Evolutionary conservation across 2,113 vertebrate species (phyloP), one percentile per base, ranked within the genome.

Genomic region (Chelonoidis abingdonii): DNA sequence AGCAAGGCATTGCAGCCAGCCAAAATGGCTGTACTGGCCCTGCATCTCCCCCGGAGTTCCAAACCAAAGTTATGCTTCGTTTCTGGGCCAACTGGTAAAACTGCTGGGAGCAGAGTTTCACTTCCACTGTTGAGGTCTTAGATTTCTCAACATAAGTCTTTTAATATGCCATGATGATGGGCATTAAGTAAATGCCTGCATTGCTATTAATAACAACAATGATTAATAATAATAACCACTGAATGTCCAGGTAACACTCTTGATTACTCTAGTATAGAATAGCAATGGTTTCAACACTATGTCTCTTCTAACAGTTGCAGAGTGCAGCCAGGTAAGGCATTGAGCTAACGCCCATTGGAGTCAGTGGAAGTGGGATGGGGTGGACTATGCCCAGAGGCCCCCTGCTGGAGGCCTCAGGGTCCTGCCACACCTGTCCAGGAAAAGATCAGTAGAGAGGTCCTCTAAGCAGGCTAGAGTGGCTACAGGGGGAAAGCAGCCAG

Each of bases 21-120:
- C 79, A 91, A 76, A 79, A 80, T 41, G 19, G 35, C 35, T 53
- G 52, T 49, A 78, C 80, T 89, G 69, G 27, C 80, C 89, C 89
- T 95, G 79, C 75, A 53, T 94, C 56, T 38, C 1, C 84, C 86
- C 56, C 47, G 8, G 80, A 84, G 24, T 52, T 80, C 49, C 86
- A 92, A 56, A 47, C 27, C 21, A 86, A 91, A 78, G 10, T 29
- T 35, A 5, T 29, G 84, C 59, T 89, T 35, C 49, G 29, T 83
- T 92, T 93, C 69, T 38, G 47, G 11, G 4, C 50, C 80, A 41
- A 29, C 86, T 84, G 75, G n/a, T 59, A 10, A 14, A 69, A n/a
- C 62, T 69, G 62, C 35, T 69, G 10, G 47, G 41, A 24, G 35
- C 2, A 3, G 8, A 22, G 80, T 2, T 49, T 92, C 47, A 29